Base-by-base conservation (phyloP, 2,888 invertebrate species). In the Myopa testacea region DNA sequence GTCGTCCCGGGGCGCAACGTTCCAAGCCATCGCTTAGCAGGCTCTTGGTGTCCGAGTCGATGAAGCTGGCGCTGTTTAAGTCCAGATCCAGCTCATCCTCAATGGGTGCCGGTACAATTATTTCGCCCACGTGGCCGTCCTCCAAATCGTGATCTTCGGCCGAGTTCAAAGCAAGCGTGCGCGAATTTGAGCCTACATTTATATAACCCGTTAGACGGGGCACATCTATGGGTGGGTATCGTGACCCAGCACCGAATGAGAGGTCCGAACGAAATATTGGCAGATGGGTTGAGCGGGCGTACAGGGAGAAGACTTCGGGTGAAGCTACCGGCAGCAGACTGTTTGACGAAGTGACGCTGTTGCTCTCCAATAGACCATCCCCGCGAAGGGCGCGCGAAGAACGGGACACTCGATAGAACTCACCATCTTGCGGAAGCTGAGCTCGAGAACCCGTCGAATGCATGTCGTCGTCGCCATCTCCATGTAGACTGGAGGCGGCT, bases 1-100 rank as follows among this genome's bases (percentile, higher is more conserved):
- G 91, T 83, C 93, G 90, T 70, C 92, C 94, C 0, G 94, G 95
- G 26, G 94, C 94, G 86, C 95, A 95, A 85, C 94, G 93, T 84
- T 94, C 94, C 79, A 86, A 63, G 73, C 91, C 91, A 34, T 93
- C 93, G 0, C 94, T 94, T 34, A 94, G 83, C 67, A 94, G 89
- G 8, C 84, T 83, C 91, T 92, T 84, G 91, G 88, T 84, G 19
- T 68, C 55, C 82, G 82, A 65, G 78, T 80, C 40, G 4, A 72
- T 60, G 81, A 52, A 77, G 12, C 69, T 50, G 68, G 75, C 50
- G 78, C 82, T 81, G 12, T 85, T 81, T 67, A 86, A 81, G 45
- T 86, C 84, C 71, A 87, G 83, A 68, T 85, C 86, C 0, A 87
- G 79, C 52, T 85, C 82, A 60, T 87, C 79, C 26, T 80, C 78